phyloP scores from a whole-genome alignment of 2,797 vertebrate genomes.

The Mionectes olivaceus region DNA sequence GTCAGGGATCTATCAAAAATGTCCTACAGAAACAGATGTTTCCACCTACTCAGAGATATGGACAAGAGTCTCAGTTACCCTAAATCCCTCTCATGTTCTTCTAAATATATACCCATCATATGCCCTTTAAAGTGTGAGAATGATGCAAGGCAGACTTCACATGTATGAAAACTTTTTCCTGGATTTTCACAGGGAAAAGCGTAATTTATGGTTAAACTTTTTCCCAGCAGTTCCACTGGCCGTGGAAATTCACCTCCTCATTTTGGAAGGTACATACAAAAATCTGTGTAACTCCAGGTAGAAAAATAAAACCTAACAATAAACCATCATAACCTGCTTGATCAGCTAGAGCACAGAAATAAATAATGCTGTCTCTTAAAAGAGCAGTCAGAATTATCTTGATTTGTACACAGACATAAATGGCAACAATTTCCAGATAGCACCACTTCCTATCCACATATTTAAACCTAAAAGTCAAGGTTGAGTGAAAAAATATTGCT shows the following conservation, averaged over 20 bases:
- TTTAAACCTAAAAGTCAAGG: conserved; percentile 51
- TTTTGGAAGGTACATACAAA: not conserved
- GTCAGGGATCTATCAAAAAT: not conserved
- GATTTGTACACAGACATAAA: conserved; percentile 43
- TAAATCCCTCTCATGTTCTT: conserved; percentile 3
- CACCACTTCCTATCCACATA: not conserved
- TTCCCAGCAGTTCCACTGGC: not conserved
- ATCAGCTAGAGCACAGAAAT: conserved; percentile 38
- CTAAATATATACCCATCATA: conserved; percentile 24
- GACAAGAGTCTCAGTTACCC: conserved; percentile 27
- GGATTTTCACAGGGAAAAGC: conserved; percentile 1
- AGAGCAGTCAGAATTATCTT: conserved; percentile 40
- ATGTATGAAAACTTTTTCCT: not conserved
- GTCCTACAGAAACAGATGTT: conserved; percentile 35
- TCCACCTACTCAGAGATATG: conserved; percentile 13
- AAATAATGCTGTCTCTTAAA: conserved; percentile 21
- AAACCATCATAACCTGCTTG: conserved; percentile 31
- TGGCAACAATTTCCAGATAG: conserved; percentile 40
- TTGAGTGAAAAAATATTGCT: conserved; percentile 67
- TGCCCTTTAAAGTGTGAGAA: conserved; percentile 15
- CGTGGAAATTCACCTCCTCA: not conserved
- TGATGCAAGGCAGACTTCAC: conserved; percentile 8
- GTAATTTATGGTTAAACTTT: not conserved
- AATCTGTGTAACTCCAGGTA: not conserved
- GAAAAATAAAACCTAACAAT: conserved; percentile 8